phyloP scores from a whole-genome alignment of 2,888 invertebrate species.

The Chrysolina oricalcia region DNA sequence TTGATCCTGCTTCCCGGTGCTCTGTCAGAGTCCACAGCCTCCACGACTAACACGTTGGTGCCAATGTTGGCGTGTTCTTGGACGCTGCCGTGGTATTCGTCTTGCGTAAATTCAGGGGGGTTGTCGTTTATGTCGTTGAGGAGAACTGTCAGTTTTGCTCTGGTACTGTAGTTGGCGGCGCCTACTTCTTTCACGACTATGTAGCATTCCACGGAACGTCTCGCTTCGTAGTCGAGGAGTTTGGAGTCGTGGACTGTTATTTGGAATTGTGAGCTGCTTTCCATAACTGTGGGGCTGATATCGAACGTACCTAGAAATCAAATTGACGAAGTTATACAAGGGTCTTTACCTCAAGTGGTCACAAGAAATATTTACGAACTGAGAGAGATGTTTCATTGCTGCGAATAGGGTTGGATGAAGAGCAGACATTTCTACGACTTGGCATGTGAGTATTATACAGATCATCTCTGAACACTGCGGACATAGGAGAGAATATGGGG shows the following conservation, averaged over 20 bases:
- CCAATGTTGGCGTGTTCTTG: slow-evolving; percentile 85
- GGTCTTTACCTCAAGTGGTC: not conserved
- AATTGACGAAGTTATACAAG: not conserved
- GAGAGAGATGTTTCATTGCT: too few relatives aligned
- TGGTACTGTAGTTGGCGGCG: slow-evolving; percentile 82
- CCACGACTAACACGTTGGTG: slow-evolving; percentile 74
- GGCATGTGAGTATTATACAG: too few relatives aligned
- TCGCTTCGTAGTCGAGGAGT: slow-evolving; percentile 88
- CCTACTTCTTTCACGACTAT: slow-evolving; percentile 88
- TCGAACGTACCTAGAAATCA: slow-evolving; percentile 79
- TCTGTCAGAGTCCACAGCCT: slow-evolving; percentile 88
- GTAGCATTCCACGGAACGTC: slow-evolving; percentile 81
- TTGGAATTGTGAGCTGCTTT: slow-evolving; percentile 81
- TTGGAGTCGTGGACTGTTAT: slow-evolving; percentile 88
- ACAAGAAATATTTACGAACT: not conserved
- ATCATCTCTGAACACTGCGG: too few relatives aligned
- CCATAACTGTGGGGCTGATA: slow-evolving; percentile 87
- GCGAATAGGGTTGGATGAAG: too few relatives aligned
- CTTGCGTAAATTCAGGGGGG: slow-evolving; percentile 84
- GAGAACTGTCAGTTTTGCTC: slow-evolving; percentile 85
- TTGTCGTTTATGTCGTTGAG: slow-evolving; percentile 93
- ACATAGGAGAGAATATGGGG: too few relatives aligned
- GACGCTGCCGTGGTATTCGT: slow-evolving; percentile 83
- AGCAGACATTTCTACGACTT: too few relatives aligned
- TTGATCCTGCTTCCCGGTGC: slow-evolving; percentile 80